Percentiles rank a stretch among this genome's conserved stretches.
Conservation (phyloP, 2,888 invertebrate species). For the Andrena praecox region DNA sequence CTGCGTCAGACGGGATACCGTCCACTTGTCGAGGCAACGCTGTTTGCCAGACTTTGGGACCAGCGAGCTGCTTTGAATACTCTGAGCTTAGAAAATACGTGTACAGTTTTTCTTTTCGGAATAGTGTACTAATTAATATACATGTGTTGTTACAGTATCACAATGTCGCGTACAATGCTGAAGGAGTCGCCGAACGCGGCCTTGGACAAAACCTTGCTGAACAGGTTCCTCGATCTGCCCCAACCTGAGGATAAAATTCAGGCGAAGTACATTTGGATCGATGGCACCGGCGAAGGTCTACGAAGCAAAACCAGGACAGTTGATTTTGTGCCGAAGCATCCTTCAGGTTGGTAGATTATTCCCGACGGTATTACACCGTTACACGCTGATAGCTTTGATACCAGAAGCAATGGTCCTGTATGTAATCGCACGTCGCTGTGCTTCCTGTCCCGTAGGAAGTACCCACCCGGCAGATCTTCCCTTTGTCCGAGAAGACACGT, state of each 20-base stretch:
- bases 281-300: constrained; percentile 95
- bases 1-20: neutral
- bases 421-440: too few species aligned
- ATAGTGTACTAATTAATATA: neutral
- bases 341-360: constrained; percentile 87
- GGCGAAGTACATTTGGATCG: constrained; percentile 97
- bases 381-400: too few species aligned
- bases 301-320: constrained; percentile 96
- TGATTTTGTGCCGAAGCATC: constrained; percentile 91
- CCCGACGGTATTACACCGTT: neutral
- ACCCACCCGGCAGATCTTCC: too few species aligned
- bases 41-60: too few species aligned
- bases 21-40: too few species aligned
- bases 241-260: constrained; percentile 92
- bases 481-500: neutral
- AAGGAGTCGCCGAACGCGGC: constrained; percentile 93
- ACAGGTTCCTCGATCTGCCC: constrained; percentile 91
- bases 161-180: constrained; percentile 84
- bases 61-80: neutral
- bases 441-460: too few species aligned
- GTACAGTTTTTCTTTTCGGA: neutral
- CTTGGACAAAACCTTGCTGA: constrained; percentile 91
- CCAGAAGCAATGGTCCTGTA: too few species aligned
- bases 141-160: constrained; percentile 73
- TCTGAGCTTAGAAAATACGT: neutral